phyloP scores from a whole-genome alignment of 2,888 invertebrate species.

The Lepidocyrtoides sp. region DNA sequence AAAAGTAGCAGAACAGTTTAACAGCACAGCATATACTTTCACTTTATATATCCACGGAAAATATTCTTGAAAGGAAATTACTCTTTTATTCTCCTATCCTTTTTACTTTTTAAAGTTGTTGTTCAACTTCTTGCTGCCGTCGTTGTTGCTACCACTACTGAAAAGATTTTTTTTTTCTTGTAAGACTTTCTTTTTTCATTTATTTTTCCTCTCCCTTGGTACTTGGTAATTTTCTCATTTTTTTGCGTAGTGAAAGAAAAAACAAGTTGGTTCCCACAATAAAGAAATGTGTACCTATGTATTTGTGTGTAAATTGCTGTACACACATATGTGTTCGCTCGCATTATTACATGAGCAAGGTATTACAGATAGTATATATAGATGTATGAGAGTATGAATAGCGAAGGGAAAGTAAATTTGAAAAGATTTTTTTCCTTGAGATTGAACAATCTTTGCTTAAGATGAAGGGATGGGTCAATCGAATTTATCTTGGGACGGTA shows the following conservation, averaged over 20 bases:
- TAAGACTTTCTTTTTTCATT: constrained; percentile 6
- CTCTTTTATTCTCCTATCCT: constrained; percentile 37
- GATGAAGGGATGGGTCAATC: not conserved
- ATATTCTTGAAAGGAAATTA: not conserved
- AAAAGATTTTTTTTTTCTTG: not conserved
- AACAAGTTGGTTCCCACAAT: not conserved
- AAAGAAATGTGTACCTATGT: not conserved
- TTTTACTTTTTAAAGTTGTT: not conserved
- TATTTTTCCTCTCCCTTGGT: not conserved
- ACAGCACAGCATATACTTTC: no score
- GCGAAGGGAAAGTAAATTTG: not conserved
- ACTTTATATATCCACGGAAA: not conserved
- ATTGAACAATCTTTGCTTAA: constrained; percentile 10
- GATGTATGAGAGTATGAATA: not conserved
- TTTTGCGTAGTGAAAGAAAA: not conserved
- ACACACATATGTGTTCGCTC: not conserved
- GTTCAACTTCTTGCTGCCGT: not conserved
- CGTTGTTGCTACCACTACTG: not conserved
- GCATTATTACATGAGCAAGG: no score
- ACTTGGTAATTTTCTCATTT: constrained; percentile 20
- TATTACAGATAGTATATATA: no score
- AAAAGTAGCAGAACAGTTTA: not conserved
- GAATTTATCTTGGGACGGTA: not conserved
- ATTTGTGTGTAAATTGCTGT: not conserved
- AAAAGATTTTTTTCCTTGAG: not conserved